A percentile compares a stretch with the other conserved stretches of the same genome.
phyloP scores from a whole-genome alignment of 2,888 invertebrate species.

The Meliscaeva auricollis region DNA sequence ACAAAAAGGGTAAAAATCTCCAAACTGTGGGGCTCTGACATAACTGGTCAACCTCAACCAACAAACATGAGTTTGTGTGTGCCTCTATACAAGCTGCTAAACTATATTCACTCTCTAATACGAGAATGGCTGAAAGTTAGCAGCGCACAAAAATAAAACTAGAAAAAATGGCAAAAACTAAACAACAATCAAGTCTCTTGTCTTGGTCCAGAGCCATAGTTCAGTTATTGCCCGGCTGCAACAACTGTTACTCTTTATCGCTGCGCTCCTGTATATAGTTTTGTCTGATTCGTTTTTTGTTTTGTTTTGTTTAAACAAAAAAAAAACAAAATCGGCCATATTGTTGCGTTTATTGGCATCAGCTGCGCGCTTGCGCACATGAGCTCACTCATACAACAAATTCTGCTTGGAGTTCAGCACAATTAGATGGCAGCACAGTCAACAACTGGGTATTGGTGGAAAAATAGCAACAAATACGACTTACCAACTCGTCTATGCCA shows the following conservation, averaged over 20 bases:
- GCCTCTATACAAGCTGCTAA: slow-evolving; percentile 31
- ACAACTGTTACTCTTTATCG: slow-evolving; percentile 48
- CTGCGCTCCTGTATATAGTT: slow-evolving; percentile 20
- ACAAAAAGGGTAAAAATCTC: slow-evolving; percentile 71
- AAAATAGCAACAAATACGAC: slow-evolving; percentile 23
- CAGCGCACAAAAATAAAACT: not conserved
- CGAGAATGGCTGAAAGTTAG: slow-evolving; percentile 19
- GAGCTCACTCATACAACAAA: slow-evolving; percentile 44
- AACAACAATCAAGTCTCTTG: slow-evolving; percentile 30
- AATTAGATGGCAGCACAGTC: slow-evolving; percentile 57
- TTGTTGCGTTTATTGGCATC: slow-evolving; percentile 70
- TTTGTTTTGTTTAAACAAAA: not conserved
- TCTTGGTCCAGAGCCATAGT: slow-evolving; percentile 48
- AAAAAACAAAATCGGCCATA: slow-evolving; percentile 53
- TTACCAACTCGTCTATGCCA: slow-evolving; percentile 30
- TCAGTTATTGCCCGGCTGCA: slow-evolving; percentile 61
- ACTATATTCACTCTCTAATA: slow-evolving; percentile 36
- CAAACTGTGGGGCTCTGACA: slow-evolving; percentile 67
- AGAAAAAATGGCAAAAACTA: slow-evolving; percentile 34
- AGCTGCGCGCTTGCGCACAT: slow-evolving; percentile 62
- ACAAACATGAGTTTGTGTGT: slow-evolving; percentile 50
- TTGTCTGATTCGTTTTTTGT: not conserved
- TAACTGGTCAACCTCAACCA: slow-evolving; percentile 68
- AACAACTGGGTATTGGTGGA: slow-evolving; percentile 24
- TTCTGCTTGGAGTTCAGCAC: slow-evolving; percentile 58